Base-by-base conservation (phyloP, 2,888 invertebrate species). In the Bombylius discolor region DNA sequence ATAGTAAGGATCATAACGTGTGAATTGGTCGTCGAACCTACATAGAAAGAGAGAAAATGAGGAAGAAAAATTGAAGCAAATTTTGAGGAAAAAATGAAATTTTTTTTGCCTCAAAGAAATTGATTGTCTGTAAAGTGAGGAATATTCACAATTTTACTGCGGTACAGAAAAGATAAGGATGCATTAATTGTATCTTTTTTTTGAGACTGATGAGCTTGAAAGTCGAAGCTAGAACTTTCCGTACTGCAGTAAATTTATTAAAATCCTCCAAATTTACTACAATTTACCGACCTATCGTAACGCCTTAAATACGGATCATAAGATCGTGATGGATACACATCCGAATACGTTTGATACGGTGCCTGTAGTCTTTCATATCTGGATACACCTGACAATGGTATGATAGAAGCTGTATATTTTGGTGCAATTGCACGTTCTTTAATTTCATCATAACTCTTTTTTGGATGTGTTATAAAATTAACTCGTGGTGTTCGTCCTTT, bases 391-490 rank as follows among this genome's bases (percentile, higher is more conserved):
- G 52, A 51, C 11, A 47, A 46, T 3, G 54, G 12, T 42, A 47
- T 39, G 4, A 11, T 5, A 5, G 8, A 11, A 11, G 12, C 39
- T 11, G 39, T 11, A 42, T 42, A 42, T 39, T 64, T 65, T 0
- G 65, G 57, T 5, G 65, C 50, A 14, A 66, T 64, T 44, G 64
- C 64, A 0, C 58, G 56, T 6, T 59, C 56, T 32, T 63, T 63
- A 12, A 23, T 49, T 14, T 50, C 50, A 31, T 55, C 55, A 13
- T 11, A 11, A 42, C 39, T 42, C 50, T 67, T 68, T 36, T 79
- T 79, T 60, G 81, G 78, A 65, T 83, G 82, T 0, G 83, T 84
- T 13, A 83, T 80, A 63, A 84, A 84, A 68, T 83, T 81, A 2
- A 83, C 81, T 63, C 82, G 70, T 1, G 83, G 83, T 70, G 82